Conservation (phyloP, 2,888 invertebrate genomes). For the Melinaea menophilus region DNA sequence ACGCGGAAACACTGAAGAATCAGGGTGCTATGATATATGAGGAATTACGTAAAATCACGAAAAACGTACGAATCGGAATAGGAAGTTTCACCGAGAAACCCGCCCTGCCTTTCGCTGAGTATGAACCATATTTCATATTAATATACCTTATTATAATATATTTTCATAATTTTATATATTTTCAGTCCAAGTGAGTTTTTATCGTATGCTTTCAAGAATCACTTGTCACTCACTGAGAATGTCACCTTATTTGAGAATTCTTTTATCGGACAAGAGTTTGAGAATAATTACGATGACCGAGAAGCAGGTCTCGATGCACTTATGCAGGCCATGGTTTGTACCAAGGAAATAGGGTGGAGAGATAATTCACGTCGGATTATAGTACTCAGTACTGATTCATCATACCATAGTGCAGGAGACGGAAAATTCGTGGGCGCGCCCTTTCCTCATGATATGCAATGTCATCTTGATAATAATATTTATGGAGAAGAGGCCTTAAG, state of each 20-base stretch:
- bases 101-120: slow-evolving; percentile 78
- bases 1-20: slow-evolving; percentile 71
- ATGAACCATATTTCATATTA: slow-evolving; percentile 32
- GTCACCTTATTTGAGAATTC: slow-evolving; percentile 61
- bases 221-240: slow-evolving; percentile 81
- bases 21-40: slow-evolving; percentile 69
- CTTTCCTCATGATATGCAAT: slow-evolving; percentile 83
- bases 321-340: slow-evolving; percentile 89
- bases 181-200: slow-evolving; percentile 9
- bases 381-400: slow-evolving; percentile 87
- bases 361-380: slow-evolving; percentile 83
- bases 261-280: slow-evolving; percentile 32
- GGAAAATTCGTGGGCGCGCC: slow-evolving; percentile 84
- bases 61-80: slow-evolving; percentile 82
- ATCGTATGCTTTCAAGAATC: slow-evolving; percentile 80
- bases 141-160: too few relatives aligned
- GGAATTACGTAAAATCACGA: slow-evolving; percentile 76
- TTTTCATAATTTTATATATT: not conserved
- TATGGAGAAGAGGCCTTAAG: slow-evolving; percentile 74
- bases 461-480: slow-evolving; percentile 76
- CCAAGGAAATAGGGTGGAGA: slow-evolving; percentile 86
- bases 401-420: slow-evolving; percentile 89
- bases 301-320: slow-evolving; percentile 93
- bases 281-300: slow-evolving; percentile 80
- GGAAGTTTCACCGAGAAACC: slow-evolving; percentile 85